These are phyloP conservation scores for Cryptoleucopteryx plumbea DNA, from an alignment of 2,113 vertebrate species.

Conservation along the genomic window DNA sequence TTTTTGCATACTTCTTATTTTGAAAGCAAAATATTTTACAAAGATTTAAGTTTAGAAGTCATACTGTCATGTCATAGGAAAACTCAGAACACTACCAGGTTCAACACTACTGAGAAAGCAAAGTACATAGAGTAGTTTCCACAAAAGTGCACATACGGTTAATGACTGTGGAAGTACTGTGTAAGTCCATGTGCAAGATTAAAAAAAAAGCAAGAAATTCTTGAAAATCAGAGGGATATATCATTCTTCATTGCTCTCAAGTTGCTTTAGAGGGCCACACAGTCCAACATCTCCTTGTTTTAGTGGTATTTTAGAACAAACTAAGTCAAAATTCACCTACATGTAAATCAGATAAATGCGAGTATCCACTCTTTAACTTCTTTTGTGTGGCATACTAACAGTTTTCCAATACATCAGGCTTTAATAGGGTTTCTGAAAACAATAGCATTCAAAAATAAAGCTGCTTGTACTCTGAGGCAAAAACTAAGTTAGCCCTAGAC, in stretches of 20 bases:
- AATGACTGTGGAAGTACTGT: conserved; percentile 20
- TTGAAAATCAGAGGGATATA: neutral
- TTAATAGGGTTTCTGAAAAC: neutral
- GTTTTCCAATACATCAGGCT: neutral
- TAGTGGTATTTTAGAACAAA: neutral
- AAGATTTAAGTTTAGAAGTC: conserved; percentile 54
- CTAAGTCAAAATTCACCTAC: neutral
- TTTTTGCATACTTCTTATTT: neutral
- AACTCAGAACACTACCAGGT: conserved; percentile 15
- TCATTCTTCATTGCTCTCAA: neutral
- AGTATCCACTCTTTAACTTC: neutral
- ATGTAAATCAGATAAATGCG: neutral
- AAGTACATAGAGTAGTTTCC: conserved; percentile 64
- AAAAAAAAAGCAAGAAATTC: neutral
- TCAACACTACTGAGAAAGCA: conserved; percentile 54
- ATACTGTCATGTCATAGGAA: conserved; percentile 27
- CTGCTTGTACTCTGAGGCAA: neutral
- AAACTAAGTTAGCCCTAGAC: neutral
- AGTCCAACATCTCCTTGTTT: neutral
- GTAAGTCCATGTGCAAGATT: neutral
- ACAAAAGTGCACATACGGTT: conserved; percentile 57
- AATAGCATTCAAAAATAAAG: neutral
- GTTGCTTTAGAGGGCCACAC: conserved; percentile 16
- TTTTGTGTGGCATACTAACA: neutral
- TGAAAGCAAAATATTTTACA: conserved; percentile 63